Evolutionary conservation across 1,140 invertebrate species (phyloP).

Genomic region (Hylyphantes graminicola): DNA sequence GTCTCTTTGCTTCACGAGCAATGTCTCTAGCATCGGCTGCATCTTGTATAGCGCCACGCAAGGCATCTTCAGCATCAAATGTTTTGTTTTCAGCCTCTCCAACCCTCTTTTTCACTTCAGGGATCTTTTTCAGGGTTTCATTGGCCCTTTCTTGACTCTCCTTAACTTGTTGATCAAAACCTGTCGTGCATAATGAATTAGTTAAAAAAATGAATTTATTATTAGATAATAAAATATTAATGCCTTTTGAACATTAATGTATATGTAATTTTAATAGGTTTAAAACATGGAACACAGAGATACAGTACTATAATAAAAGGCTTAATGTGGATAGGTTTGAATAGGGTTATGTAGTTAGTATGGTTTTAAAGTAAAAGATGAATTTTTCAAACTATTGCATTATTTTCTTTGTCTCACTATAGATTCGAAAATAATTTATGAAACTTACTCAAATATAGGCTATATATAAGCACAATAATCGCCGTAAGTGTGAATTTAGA

Average conservation of each 20-base stretch:
- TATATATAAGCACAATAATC: no score
- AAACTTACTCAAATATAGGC: no score
- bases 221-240: no score
- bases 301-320: no score
- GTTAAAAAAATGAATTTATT: background rate
- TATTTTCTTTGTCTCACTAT: no score
- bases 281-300: no score
- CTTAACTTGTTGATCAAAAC: constrained; percentile 89
- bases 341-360: no score
- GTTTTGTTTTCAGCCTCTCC: constrained; percentile 75
- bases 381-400: no score
- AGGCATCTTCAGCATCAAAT: constrained; percentile 71
- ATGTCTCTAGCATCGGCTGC: constrained; percentile 80
- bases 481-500: no score
- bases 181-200: constrained; percentile 67
- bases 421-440: no score
- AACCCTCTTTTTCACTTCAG: constrained; percentile 75
- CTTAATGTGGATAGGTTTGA: no score
- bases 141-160: constrained; percentile 79
- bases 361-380: no score
- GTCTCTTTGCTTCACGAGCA: constrained; percentile 81
- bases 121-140: constrained; percentile 75
- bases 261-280: background rate
- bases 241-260: background rate
- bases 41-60: constrained; percentile 80